These are phyloP conservation scores for Drosophila tropicalis DNA, from an alignment of 1,140 invertebrate species.

Conservation along the genomic window DNA sequence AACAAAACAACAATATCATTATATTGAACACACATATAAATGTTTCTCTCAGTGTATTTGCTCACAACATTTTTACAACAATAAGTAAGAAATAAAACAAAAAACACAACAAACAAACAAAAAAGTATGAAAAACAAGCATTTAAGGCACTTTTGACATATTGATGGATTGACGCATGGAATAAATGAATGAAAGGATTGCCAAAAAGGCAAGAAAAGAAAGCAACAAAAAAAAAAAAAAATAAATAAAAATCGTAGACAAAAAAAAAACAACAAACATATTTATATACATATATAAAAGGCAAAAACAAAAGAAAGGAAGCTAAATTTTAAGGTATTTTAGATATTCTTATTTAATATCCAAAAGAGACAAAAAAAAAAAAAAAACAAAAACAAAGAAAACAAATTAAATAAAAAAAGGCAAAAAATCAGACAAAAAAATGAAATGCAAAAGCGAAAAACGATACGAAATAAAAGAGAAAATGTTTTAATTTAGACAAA, in stretches of 20 bases:
- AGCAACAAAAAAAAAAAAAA: constrained; percentile 29
- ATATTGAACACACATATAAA: constrained; percentile 59
- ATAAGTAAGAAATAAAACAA: constrained; percentile 36
- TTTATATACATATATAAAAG: constrained; percentile 71
- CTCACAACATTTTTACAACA: constrained; percentile 76
- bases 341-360: constrained; percentile 84
- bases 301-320: constrained; percentile 31
- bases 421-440: constrained; percentile 35
- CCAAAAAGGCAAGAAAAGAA: constrained; percentile 47
- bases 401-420: constrained; percentile 11
- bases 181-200: constrained; percentile 54
- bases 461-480: constrained; percentile 20
- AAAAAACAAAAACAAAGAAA: constrained; percentile 49
- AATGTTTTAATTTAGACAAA: constrained; percentile 63
- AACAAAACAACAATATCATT: background rate
- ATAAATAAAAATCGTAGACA: constrained; percentile 5
- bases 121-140: constrained; percentile 54
- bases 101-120: constrained; percentile 62
- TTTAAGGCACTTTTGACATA: constrained; percentile 73
- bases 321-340: constrained; percentile 82
- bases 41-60: constrained; percentile 82
- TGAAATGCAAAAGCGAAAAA: constrained; percentile 7
- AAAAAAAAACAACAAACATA: constrained; percentile 44
- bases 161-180: constrained; percentile 40
- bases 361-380: constrained; percentile 47